Base-by-base conservation (phyloP, 2,113 vertebrate genomes). In the Tringa solitaria region DNA sequence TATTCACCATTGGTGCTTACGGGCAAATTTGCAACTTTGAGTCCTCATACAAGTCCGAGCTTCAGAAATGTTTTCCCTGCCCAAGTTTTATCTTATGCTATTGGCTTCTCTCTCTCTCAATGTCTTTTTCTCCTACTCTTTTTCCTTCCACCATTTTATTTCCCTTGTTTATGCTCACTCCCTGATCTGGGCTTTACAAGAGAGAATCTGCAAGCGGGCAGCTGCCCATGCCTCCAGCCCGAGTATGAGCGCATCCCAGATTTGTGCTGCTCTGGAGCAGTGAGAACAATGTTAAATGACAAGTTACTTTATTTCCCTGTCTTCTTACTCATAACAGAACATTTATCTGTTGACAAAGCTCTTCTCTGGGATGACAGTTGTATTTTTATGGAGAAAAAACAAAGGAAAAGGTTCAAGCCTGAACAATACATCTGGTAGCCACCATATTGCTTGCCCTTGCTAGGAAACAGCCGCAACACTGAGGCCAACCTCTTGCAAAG, bases 181-280 rank as follows among this genome's bases (percentile, higher is more conserved):
- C 63, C 77, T 61, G n/a, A 46, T 41, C 54, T 27, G 64, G 37
- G 46, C 35, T 77, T 61, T 41, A 27, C 33, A 15, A 14, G 37
- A 7, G 4, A 37, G 37, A 26, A 26, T 28, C 57, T 67, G 51
- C 16, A 27, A 53, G 32, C 0, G 0, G 28, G 50, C 57, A 65
- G 80, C 20, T 64, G 33, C 21, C 35, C 2, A 0, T 2, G 8
- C 56, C 24, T 1, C 12, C 54, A 35, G 72, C 43, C 28, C 1
- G 0, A 24, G 43, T 0, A 4, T 4, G 43, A 69, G 53, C 0
- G 6, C 43, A 7, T 30, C 37, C 19, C 1, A 0, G 9, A 9
- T 5, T 21, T 11, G 17, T 1, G 1, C 67, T 54, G 28, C 21
- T 45, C 72, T 32, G 32, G 45, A 48, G 14, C 59, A 51, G 30